Evolutionary conservation across 2,888 invertebrate species (phyloP), one percentile per base, ranked within the genome.

Genomic region (Trichacis sp.): DNA sequence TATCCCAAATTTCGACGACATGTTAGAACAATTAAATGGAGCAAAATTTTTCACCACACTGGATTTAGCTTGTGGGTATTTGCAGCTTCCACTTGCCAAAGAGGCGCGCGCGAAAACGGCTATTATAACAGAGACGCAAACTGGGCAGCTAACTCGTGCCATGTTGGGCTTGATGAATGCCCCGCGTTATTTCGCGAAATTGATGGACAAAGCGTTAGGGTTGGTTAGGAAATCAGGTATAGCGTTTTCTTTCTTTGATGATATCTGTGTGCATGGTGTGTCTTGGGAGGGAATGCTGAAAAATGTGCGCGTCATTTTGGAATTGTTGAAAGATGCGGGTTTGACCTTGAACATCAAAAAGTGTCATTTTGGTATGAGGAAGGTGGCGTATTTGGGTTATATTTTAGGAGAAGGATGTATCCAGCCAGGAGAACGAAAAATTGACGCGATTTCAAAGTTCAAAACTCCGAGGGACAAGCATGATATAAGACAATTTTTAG

Each of bases 121-220:
- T 18, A 71, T 60, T 11, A 69, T 75, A 2, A 74, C 72, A 2
- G 71, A 72, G 0, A 62, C 69, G 4, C 56, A 52, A 3, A 64
- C 74, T 0, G 78, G 68, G 5, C 73, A 78, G 63, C 77, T 72
- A 45, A 54, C 68, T 1, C 11, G 64, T 0, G 70, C 72, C 64
- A 70, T 73, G n/a, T 80, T 76, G 24, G 78, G 77, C 0, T 59
- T 77, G 1, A 57, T 69, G 19, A 77, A 79, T 51, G 75, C 75
- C 0, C 73, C 73, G 0, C 63, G 67, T 2, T 73, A 72, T 18
- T 79, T 75, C 48, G 55, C 58, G 0, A 65, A 65, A 24, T 11
- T 59, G 1, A 68, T 68, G 66, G 43, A 68, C 4, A n/a, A 43
- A 14, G 64, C 33, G 1, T 36, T 54, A 9, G 43, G 54, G 2